Percentiles rank a stretch among this genome's conserved stretches.
Evolutionary conservation across 2,888 invertebrate species (phyloP).

Genomic region (Thyatira batis): DNA sequence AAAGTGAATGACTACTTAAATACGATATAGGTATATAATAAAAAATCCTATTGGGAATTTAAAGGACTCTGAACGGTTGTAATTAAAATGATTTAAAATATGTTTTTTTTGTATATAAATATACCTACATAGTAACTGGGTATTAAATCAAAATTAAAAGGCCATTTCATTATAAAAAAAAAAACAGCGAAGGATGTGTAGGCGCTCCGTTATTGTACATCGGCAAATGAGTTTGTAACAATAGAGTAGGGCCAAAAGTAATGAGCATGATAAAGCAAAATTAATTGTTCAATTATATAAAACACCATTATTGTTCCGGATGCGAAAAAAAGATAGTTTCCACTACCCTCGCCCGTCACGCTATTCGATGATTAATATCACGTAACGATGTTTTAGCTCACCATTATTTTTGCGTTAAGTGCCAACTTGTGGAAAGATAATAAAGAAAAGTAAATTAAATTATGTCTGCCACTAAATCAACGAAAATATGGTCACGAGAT

Average conservation of each 20-base stretch:
- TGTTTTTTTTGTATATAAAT: no score
- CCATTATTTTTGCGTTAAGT: slow-evolving; percentile 11
- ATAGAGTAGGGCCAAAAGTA: neutral
- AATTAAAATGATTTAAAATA: no score
- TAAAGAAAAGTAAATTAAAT: neutral
- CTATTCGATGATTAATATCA: slow-evolving; percentile 37
- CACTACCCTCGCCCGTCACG: slow-evolving; percentile 21
- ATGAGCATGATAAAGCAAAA: slow-evolving; percentile 1
- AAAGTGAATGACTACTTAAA: no score
- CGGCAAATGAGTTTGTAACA: neutral
- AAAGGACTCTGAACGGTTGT: no score
- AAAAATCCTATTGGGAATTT: no score
- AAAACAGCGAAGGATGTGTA: no score
- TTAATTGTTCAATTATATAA: slow-evolving; percentile 6
- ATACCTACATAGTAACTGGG: no score
- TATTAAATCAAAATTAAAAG: no score
- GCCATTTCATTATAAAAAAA: no score
- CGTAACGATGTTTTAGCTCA: slow-evolving; percentile 21
- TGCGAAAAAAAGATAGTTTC: slow-evolving; percentile 7
- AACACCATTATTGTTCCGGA: slow-evolving; percentile 4
- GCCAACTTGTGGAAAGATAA: neutral
- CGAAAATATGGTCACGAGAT: neutral
- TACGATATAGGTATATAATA: no score
- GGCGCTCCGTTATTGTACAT: neutral
- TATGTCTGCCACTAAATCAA: neutral